Evolutionary conservation across 92 coral and sea anemone genomes (phyloP).

Genomic region (Muricea muricata): DNA sequence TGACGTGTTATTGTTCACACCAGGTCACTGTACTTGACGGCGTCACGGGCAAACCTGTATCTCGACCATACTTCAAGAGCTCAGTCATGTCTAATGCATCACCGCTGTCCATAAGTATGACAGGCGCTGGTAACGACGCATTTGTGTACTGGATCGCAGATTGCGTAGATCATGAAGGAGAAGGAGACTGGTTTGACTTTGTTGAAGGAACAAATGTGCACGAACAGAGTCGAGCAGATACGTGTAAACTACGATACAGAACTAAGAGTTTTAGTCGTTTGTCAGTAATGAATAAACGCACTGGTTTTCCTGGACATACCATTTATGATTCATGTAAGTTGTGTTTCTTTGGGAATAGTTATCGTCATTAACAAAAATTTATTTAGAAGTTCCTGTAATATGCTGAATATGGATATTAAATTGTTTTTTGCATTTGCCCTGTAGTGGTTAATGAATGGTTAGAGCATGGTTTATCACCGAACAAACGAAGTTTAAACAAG

Average conservation of each 20-base stretch:
- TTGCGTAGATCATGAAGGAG: slow-evolving; percentile 91
- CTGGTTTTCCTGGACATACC: slow-evolving; percentile 88
- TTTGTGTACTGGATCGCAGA: slow-evolving; percentile 95
- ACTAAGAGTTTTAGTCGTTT: slow-evolving; percentile 93
- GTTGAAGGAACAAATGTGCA: slow-evolving; percentile 98
- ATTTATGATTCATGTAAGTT: slow-evolving; percentile 89
- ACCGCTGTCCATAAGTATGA: slow-evolving; percentile 91
- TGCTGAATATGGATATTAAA: too few relatives aligned
- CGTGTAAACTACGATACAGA: slow-evolving; percentile 86
- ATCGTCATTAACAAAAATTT: too few relatives aligned
- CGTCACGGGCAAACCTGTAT: slow-evolving; percentile 81
- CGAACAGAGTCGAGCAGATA: slow-evolving; percentile 99
- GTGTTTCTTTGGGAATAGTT: background rate
- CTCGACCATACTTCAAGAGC: slow-evolving; percentile 72
- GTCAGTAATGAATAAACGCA: slow-evolving; percentile 73
- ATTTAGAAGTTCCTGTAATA: too few relatives aligned
- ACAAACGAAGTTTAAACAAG: background rate
- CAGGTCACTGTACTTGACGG: slow-evolving; percentile 96
- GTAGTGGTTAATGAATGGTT: slow-evolving; percentile 38
- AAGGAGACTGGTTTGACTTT: slow-evolving; percentile 87
- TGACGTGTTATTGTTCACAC: background rate
- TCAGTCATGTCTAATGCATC: slow-evolving; percentile 93
- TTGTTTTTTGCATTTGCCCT: background rate
- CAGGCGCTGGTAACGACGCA: slow-evolving; percentile 87
- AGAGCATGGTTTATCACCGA: slow-evolving; percentile 40